Percentiles rank a stretch among this genome's conserved stretches.
These are phyloP conservation scores for Plemyria rubiginata DNA, from an alignment of 2,888 invertebrate species.

Conservation along the genomic window DNA sequence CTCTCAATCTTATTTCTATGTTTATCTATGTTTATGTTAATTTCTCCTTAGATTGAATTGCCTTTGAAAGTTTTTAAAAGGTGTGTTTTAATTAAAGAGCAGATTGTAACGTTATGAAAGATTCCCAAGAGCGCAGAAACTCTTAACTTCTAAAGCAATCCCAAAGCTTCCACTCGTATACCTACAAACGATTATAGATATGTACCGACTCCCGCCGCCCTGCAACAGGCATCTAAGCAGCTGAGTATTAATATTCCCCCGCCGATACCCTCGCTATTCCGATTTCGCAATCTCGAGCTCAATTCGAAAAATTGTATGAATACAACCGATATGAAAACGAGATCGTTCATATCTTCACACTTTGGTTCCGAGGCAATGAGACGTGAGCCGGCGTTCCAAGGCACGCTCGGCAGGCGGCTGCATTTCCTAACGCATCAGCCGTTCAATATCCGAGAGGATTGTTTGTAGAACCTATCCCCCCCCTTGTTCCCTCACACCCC, in stretches of 20 bases:
- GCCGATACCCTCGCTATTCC: constrained; percentile 29
- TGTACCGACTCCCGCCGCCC: constrained; percentile 13
- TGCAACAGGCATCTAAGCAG: constrained; percentile 30
- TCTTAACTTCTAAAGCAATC: not conserved
- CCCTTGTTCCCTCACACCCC: constrained; percentile 44
- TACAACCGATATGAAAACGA: constrained; percentile 69
- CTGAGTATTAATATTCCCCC: constrained; percentile 30
- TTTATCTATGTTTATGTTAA: too few species aligned
- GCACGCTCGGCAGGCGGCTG: constrained; percentile 66
- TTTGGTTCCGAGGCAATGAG: constrained; percentile 68
- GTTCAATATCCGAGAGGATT: constrained; percentile 83
- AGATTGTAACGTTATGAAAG: constrained; percentile 12
- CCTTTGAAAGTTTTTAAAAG: not conserved
- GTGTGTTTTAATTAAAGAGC: constrained; percentile 13
- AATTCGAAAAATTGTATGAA: constrained; percentile 56
- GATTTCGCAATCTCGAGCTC: constrained; percentile 33
- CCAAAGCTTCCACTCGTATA: constrained; percentile 14
- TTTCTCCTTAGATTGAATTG: too few species aligned
- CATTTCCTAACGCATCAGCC: constrained; percentile 81
- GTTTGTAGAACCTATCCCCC: constrained; percentile 70
- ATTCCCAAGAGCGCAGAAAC: constrained; percentile 13
- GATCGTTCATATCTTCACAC: constrained; percentile 74
- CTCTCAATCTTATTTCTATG: too few species aligned
- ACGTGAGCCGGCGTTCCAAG: constrained; percentile 57
- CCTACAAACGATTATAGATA: constrained; percentile 11